Conservation (phyloP, 2,888 invertebrate genomes). For the Scaptomyza flava region DNA sequence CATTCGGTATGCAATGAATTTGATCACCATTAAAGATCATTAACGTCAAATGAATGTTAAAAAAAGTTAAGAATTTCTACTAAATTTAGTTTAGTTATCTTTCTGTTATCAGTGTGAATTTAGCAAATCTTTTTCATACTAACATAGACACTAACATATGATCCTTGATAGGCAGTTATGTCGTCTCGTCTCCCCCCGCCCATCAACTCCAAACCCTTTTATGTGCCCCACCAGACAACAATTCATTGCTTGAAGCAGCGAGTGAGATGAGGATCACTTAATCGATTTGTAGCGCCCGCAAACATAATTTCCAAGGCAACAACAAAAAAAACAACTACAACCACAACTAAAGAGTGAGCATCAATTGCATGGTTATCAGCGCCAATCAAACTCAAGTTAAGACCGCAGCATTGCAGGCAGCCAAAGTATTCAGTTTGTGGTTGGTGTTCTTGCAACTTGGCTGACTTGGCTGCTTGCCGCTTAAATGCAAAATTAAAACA, state of each 20-base stretch:
- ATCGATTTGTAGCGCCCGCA: conserved; percentile 76
- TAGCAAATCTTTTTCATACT: background rate
- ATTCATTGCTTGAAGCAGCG: conserved; percentile 18
- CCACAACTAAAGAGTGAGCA: conserved; percentile 38
- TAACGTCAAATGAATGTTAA: too few relatives aligned
- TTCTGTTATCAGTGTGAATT: conserved; percentile 27
- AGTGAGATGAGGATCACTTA: conserved; percentile 73
- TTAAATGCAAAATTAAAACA: conserved; percentile 83
- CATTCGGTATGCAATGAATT: background rate
- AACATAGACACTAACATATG: background rate
- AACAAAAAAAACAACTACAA: conserved; percentile 14
- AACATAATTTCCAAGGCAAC: conserved; percentile 65
- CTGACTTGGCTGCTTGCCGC: conserved; percentile 37
- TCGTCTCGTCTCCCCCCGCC: background rate
- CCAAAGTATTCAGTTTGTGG: conserved; percentile 4
- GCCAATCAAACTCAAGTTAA: conserved; percentile 76
- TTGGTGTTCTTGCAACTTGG: conserved; percentile 11
- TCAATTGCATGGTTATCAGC: conserved; percentile 78
- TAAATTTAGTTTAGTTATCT: background rate
- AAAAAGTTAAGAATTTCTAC: too few relatives aligned
- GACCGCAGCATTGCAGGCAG: conserved; percentile 35
- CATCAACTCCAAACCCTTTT: background rate
- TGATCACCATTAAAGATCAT: too few relatives aligned
- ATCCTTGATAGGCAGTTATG: background rate
- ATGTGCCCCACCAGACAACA: conserved; percentile 7